Percentiles rank a stretch among this genome's conserved stretches.
phyloP scores from a whole-genome alignment of 1,140 invertebrate genomes.

The Listronotus oregonensis region DNA sequence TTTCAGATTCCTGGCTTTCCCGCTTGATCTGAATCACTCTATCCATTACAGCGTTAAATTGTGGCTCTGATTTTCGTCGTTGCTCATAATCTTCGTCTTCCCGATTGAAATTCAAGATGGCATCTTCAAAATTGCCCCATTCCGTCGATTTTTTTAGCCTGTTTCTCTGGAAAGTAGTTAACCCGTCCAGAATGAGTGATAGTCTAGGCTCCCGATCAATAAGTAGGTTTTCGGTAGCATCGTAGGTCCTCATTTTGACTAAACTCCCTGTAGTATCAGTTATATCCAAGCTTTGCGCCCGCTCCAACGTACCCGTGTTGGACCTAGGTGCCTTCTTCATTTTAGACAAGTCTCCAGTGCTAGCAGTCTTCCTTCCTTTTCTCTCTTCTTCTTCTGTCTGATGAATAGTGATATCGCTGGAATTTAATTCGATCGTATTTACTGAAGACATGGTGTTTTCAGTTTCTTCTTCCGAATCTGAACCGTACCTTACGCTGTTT shows the following conservation, averaged over 20 bases:
- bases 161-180: slow-evolving; percentile 69
- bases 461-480: slow-evolving; percentile 61
- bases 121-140: slow-evolving; percentile 77
- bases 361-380: slow-evolving; percentile 76
- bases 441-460: slow-evolving; percentile 57
- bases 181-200: slow-evolving; percentile 65
- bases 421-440: slow-evolving; percentile 71
- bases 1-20: slow-evolving; percentile 39
- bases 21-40: slow-evolving; percentile 52
- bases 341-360: slow-evolving; percentile 78
- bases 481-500: slow-evolving; percentile 39
- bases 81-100: slow-evolving; percentile 35
- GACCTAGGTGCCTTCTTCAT: slow-evolving; percentile 66
- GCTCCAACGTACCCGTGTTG: slow-evolving; percentile 67
- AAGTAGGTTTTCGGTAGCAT: slow-evolving; percentile 47
- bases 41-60: slow-evolving; percentile 52
- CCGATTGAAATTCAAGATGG: slow-evolving; percentile 60
- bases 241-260: slow-evolving; percentile 65
- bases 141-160: slow-evolving; percentile 74
- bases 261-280: slow-evolving; percentile 65
- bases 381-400: slow-evolving; percentile 66
- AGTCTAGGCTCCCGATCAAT: slow-evolving; percentile 65
- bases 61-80: slow-evolving; percentile 31
- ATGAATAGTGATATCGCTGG: slow-evolving; percentile 76
- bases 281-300: slow-evolving; percentile 82